phyloP scores from a whole-genome alignment of 2,888 invertebrate species.

The Galerucella pusilla region DNA sequence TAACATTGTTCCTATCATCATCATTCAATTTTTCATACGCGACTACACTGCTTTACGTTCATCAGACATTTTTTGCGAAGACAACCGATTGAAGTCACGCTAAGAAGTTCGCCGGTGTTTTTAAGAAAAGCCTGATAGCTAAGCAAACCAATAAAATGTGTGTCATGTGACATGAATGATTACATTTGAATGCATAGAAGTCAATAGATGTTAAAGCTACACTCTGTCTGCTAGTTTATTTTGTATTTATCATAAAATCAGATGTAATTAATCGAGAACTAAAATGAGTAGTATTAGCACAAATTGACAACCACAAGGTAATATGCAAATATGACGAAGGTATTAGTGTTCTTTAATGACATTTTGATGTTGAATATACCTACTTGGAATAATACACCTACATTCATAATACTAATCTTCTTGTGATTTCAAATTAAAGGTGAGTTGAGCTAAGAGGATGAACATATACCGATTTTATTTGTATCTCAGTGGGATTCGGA shows the following conservation, averaged over 20 bases:
- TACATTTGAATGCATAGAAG: neutral
- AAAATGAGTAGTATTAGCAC: constrained; percentile 4
- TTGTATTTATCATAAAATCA: neutral
- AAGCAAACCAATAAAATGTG: neutral
- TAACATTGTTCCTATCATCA: too few relatives aligned
- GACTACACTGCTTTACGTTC: too few relatives aligned
- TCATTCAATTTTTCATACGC: too few relatives aligned
- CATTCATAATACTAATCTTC: constrained; percentile 8
- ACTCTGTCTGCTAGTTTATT: neutral
- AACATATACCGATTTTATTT: neutral
- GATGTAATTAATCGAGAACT: neutral
- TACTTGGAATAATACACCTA: constrained; percentile 13
- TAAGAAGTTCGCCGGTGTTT: neutral
- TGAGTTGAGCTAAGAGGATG: neutral
- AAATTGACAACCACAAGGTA: neutral
- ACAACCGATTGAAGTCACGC: too few relatives aligned
- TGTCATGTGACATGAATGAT: neutral
- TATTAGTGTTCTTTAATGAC: constrained; percentile 26
- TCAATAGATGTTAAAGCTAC: neutral
- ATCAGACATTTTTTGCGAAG: too few relatives aligned
- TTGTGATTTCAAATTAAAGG: neutral
- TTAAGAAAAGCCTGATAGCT: neutral
- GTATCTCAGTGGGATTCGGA: neutral
- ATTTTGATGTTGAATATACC: constrained; percentile 22
- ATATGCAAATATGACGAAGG: constrained; percentile 22